Conservation (phyloP, 2,888 invertebrate genomes). For the Pristionchus entomophagus region DNA sequence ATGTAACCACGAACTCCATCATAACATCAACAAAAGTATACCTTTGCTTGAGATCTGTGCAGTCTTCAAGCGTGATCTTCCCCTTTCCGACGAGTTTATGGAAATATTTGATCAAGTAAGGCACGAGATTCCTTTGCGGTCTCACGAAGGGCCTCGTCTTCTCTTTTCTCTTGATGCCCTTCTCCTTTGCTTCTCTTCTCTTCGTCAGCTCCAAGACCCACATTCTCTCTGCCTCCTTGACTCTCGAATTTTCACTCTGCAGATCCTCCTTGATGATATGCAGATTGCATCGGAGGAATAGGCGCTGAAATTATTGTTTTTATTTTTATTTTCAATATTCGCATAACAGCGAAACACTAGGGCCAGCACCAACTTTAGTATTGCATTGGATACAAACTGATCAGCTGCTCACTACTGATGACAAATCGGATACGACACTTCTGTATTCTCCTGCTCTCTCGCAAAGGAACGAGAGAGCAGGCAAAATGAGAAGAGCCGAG, state of each 20-base stretch:
- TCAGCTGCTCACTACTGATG: too few species aligned
- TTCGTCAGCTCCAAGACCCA: too few species aligned
- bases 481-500: too few species aligned
- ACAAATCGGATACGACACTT: too few species aligned
- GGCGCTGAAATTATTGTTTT: background rate
- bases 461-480: too few species aligned
- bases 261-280: constrained; percentile 4
- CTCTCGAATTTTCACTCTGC: background rate
- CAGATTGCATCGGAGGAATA: constrained; percentile 30
- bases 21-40: background rate
- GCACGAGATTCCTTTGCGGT: background rate
- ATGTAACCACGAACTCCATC: too few species aligned
- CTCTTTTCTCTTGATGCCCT: too few species aligned
- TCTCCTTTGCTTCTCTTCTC: too few species aligned
- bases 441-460: too few species aligned
- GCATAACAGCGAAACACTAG: too few species aligned
- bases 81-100: background rate
- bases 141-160: background rate
- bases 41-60: background rate
- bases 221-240: background rate
- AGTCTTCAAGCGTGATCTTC: background rate
- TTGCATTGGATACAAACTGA: too few species aligned
- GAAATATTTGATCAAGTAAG: background rate
- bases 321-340: background rate
- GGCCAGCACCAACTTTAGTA: too few species aligned